A percentile compares a stretch with the other conserved stretches of the same genome.
phyloP scores from a whole-genome alignment of 2,888 invertebrate species.

The Harpagoxenus sublaevis region DNA sequence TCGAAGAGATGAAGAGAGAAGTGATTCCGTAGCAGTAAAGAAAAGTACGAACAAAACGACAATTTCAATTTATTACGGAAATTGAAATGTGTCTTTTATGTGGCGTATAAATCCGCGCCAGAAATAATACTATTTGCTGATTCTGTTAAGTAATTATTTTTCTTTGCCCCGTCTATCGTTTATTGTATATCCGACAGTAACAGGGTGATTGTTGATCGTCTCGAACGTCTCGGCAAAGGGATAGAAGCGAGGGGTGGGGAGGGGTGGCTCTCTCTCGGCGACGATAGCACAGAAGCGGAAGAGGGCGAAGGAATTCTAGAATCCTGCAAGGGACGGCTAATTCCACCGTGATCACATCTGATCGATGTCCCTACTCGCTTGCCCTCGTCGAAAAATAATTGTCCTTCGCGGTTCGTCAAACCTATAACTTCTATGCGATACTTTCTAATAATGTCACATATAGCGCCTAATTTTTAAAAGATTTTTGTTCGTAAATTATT shows the following conservation, averaged over 20 bases:
- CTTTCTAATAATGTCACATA: neutral
- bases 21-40: slow-evolving; percentile 17
- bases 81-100: slow-evolving; percentile 25
- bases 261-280: slow-evolving; percentile 52
- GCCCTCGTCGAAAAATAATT: slow-evolving; percentile 72
- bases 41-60: slow-evolving; percentile 30
- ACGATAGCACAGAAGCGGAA: slow-evolving; percentile 57
- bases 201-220: slow-evolving; percentile 64
- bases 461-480: neutral
- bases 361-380: slow-evolving; percentile 84
- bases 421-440: slow-evolving; percentile 24
- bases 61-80: slow-evolving; percentile 47
- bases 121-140: slow-evolving; percentile 51
- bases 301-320: slow-evolving; percentile 76
- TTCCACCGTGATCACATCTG: slow-evolving; percentile 85
- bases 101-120: slow-evolving; percentile 40
- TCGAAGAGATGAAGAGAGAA: slow-evolving; percentile 27
- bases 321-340: slow-evolving; percentile 85
- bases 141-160: slow-evolving; percentile 56
- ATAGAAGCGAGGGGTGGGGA: slow-evolving; percentile 48
- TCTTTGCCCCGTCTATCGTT: slow-evolving; percentile 51
- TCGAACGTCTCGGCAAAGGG: slow-evolving; percentile 67
- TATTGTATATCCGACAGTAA: slow-evolving; percentile 56
- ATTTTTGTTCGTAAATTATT: slow-evolving; percentile 13
- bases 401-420: slow-evolving; percentile 62